Percentiles rank a stretch among this genome's conserved stretches.
These are phyloP conservation scores for Tyrannus savana DNA, from an alignment of 2,113 vertebrate species.

Conservation along the genomic window DNA sequence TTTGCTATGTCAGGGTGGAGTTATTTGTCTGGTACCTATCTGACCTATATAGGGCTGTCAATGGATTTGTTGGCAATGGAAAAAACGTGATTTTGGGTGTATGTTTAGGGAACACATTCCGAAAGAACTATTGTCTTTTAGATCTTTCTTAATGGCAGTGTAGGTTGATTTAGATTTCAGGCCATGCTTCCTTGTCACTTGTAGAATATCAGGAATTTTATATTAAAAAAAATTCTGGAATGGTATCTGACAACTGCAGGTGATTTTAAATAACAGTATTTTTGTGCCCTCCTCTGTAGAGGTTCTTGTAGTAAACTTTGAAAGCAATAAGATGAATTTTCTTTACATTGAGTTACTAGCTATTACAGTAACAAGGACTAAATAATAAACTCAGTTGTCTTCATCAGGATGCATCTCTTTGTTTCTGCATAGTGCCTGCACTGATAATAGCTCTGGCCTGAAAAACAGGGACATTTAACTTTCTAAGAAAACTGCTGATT, in stretches of 20 bases:
- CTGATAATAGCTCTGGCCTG: not conserved
- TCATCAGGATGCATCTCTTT: not conserved
- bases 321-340: not conserved
- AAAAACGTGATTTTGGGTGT: not conserved
- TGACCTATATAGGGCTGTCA: not conserved
- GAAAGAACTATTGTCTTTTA: not conserved
- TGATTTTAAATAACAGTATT: not conserved
- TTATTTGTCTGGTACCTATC: not conserved
- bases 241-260: not conserved
- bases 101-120: not conserved
- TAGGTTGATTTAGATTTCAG: not conserved
- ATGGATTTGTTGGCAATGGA: not conserved
- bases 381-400: not conserved
- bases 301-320: not conserved
- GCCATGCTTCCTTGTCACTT: not conserved
- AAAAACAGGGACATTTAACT: not conserved
- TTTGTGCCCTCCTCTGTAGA: not conserved
- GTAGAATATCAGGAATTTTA: not conserved
- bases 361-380: not conserved
- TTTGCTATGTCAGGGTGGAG: not conserved
- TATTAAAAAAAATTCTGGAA: not conserved
- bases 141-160: not conserved
- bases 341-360: not conserved
- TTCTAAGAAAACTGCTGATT: not conserved
- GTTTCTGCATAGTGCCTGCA: not conserved